Evolutionary conservation across 2,797 vertebrate genomes (phyloP).

Genomic region (Ptychobarbus kaznakovi): DNA sequence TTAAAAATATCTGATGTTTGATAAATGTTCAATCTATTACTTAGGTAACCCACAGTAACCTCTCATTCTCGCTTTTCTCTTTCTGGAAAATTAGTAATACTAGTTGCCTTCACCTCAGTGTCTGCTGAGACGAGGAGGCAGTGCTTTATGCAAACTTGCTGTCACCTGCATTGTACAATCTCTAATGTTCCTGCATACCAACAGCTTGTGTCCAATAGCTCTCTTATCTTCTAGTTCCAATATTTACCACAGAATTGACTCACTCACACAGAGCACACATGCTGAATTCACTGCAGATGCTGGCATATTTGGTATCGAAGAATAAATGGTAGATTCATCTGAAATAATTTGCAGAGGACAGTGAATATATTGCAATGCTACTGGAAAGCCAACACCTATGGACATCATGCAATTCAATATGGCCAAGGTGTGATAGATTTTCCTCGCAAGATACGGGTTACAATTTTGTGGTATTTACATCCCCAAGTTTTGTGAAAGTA

Average conservation of each 20-base stretch:
- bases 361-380: not conserved
- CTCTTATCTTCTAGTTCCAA: conserved; percentile 40
- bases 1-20: conserved; percentile 16
- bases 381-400: not conserved
- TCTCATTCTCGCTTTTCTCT: conserved; percentile 8
- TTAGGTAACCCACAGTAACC: conserved; percentile 20
- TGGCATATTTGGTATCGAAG: conserved; percentile 33
- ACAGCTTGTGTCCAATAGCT: conserved; percentile 20
- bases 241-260: conserved; percentile 25
- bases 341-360: conserved; percentile 7
- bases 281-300: conserved; percentile 20
- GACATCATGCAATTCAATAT: conserved; percentile 3
- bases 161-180: conserved; percentile 35
- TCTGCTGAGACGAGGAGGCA: conserved; percentile 10
- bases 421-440: not conserved
- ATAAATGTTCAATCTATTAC: conserved; percentile 30
- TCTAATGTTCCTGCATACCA: conserved; percentile 32
- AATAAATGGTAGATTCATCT: conserved; percentile 34
- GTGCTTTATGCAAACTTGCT: conserved; percentile 11
- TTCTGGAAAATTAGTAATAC: not conserved
- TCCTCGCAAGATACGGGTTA: not conserved
- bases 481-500: not conserved
- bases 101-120: conserved; percentile 22
- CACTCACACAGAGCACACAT: conserved; percentile 33
- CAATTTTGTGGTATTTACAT: not conserved